phyloP scores from a whole-genome alignment of 2,113 vertebrate genomes.

The Balaeniceps rex region DNA sequence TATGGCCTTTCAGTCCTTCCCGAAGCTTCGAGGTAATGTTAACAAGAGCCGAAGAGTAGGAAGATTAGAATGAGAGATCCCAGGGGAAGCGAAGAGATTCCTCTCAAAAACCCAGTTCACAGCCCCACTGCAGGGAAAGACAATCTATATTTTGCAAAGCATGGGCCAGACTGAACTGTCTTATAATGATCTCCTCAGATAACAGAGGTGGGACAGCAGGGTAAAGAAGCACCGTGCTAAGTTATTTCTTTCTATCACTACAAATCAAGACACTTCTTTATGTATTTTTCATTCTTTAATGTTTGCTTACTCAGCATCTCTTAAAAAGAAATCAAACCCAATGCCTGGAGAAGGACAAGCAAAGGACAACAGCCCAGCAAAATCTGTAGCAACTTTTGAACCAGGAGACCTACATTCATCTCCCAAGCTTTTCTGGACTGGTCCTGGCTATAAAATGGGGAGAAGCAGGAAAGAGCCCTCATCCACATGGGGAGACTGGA shows the following conservation, averaged over 20 bases:
- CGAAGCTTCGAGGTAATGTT: not conserved
- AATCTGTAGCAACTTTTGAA: not conserved
- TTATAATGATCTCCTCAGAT: not conserved
- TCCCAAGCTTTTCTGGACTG: not conserved
- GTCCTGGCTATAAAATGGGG: not conserved
- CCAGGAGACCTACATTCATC: not conserved
- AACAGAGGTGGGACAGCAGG: not conserved
- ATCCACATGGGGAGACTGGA: not conserved
- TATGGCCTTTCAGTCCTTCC: not conserved
- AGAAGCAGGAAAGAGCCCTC: not conserved
- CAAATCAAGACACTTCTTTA: not conserved
- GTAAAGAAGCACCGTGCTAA: not conserved
- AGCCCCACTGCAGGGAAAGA: not conserved
- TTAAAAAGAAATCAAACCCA: not conserved
- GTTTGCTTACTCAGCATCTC: not conserved
- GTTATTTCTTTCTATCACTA: not conserved
- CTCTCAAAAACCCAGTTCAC: not conserved
- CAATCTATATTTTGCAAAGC: not conserved
- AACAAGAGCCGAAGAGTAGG: not conserved
- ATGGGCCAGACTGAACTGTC: not conserved
- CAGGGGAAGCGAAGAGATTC: not conserved
- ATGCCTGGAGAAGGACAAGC: accelerated
- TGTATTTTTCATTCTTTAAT: not conserved
- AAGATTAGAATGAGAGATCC: not conserved
- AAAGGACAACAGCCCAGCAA: not conserved